Conservation (phyloP, 2,113 vertebrate species). For the Rhipidura dahli region DNA sequence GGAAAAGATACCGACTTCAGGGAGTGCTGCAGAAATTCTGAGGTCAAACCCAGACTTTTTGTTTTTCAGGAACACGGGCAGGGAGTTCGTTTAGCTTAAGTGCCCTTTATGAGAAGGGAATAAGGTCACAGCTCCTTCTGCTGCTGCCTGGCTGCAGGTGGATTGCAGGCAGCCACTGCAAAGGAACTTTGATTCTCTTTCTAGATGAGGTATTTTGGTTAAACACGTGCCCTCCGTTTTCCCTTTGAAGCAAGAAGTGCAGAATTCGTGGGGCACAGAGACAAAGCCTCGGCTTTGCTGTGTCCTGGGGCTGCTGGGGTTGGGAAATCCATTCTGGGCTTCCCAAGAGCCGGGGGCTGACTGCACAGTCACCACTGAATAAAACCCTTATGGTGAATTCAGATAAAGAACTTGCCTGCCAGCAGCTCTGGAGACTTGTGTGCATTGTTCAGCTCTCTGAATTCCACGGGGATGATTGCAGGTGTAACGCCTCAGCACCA, state of each 20-base stretch:
- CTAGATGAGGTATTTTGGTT: neutral
- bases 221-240: neutral
- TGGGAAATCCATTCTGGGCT: neutral
- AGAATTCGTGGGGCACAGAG: neutral
- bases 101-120: neutral
- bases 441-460: neutral
- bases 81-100: neutral
- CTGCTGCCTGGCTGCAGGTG: neutral
- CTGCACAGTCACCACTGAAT: neutral
- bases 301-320: neutral
- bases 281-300: neutral
- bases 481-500: neutral
- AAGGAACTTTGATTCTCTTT: neutral
- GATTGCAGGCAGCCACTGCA: neutral
- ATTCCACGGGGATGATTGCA: neutral
- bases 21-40: neutral
- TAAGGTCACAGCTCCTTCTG: neutral
- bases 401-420: neutral
- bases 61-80: neutral
- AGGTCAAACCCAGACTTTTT: neutral
- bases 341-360: neutral
- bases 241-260: neutral
- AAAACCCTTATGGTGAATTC: neutral
- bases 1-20: neutral
- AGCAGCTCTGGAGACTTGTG: neutral